These are phyloP conservation scores for Theocolax elegans DNA, from an alignment of 1,140 invertebrate species.

Conservation along the genomic window DNA sequence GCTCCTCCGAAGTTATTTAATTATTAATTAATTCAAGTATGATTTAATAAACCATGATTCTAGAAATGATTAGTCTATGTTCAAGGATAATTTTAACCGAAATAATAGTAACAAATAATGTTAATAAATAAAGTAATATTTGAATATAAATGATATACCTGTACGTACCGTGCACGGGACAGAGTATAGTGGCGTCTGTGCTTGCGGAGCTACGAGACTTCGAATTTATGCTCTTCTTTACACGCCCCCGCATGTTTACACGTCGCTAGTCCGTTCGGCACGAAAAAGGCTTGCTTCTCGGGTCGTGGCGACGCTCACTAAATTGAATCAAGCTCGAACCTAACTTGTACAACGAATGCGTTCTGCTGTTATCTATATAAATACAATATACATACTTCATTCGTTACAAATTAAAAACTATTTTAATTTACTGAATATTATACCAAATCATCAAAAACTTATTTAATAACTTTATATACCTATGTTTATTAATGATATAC, in stretches of 20 bases:
- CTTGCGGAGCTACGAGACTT: slow-evolving; percentile 61
- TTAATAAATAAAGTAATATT: not conserved
- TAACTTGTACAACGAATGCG: slow-evolving; percentile 35
- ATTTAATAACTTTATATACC: no score
- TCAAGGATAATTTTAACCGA: no score
- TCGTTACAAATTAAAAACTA: no score
- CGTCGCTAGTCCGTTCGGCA: slow-evolving; percentile 63
- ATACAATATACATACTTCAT: no score
- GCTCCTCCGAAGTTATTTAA: no score
- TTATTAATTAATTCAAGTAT: no score
- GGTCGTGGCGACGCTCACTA: slow-evolving; percentile 63
- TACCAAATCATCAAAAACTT: no score
- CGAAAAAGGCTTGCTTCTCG: slow-evolving; percentile 67
- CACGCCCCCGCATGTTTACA: slow-evolving; percentile 66
- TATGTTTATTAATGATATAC: no score
- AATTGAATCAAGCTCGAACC: slow-evolving; percentile 49
- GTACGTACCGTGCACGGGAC: slow-evolving; percentile 68
- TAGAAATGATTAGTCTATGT: not conserved
- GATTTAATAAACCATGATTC: not conserved
- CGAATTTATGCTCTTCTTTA: slow-evolving; percentile 67
- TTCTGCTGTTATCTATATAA: not conserved
- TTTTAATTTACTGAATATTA: no score
- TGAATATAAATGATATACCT: slow-evolving; percentile 15
- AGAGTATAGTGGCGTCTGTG: slow-evolving; percentile 68
- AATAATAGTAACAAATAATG: no score